These are phyloP conservation scores for Phasianus colchicus DNA, from an alignment of 2,113 vertebrate species.

Conservation along the genomic window DNA sequence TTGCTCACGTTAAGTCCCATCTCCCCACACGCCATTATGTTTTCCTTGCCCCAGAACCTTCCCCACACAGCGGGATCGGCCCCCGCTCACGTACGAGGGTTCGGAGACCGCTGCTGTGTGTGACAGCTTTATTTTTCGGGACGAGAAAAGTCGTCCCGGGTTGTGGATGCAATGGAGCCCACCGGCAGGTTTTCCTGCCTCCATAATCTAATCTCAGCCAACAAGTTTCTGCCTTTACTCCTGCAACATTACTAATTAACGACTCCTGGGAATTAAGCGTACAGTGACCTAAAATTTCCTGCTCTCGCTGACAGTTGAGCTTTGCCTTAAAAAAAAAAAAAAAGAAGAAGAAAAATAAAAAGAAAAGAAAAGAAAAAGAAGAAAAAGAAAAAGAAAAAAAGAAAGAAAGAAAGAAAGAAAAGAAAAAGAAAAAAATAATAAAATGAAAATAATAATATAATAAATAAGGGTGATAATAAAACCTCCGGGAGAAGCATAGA, in stretches of 20 bases:
- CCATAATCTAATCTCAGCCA: background rate
- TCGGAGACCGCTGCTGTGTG: background rate
- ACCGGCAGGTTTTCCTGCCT: background rate
- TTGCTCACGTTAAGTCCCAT: background rate
- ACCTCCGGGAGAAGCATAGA: background rate
- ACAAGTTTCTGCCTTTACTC: constrained; percentile 39
- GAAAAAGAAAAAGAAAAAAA: no score
- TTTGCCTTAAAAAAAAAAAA: background rate
- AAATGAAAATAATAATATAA: background rate
- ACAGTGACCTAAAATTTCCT: background rate
- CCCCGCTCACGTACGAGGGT: background rate
- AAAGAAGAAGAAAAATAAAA: no score
- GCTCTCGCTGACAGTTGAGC: background rate
- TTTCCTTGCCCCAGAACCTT: background rate
- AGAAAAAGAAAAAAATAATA: no score
- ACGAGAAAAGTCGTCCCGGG: background rate
- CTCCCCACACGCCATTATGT: background rate
- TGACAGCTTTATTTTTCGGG: background rate
- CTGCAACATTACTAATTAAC: constrained; percentile 28
- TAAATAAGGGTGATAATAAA: no score
- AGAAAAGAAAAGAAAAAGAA: no score
- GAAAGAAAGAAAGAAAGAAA: no score
- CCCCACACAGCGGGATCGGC: background rate
- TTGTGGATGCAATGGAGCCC: background rate
- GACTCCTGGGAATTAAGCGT: constrained; percentile 14